phyloP scores from a whole-genome alignment of 2,113 vertebrate species.

The Telmatochromis sp. region DNA sequence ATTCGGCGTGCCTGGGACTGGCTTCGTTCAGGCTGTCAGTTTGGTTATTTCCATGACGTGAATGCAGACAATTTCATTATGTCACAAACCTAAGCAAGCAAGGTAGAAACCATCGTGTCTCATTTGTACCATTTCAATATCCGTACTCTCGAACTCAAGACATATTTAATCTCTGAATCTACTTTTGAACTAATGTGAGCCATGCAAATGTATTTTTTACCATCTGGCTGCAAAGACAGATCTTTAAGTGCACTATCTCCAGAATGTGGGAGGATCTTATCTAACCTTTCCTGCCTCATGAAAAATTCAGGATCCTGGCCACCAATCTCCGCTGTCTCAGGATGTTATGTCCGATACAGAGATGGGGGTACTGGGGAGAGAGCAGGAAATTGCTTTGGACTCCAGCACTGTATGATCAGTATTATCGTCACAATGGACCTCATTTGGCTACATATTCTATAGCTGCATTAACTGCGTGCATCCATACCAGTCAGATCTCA shows the following conservation, averaged over 20 bases:
- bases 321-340: constrained; percentile 69
- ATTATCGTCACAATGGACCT: constrained; percentile 21
- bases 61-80: neutral
- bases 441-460: constrained; percentile 23
- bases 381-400: constrained; percentile 61
- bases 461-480: neutral
- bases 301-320: constrained; percentile 71
- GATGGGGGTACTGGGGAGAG: constrained; percentile 31
- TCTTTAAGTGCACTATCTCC: constrained; percentile 47
- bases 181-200: neutral
- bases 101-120: neutral
- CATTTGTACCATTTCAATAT: neutral
- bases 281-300: constrained; percentile 73
- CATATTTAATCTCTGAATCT: neutral
- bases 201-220: constrained; percentile 25
- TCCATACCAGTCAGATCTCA: neutral
- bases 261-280: constrained; percentile 64
- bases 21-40: neutral
- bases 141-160: neutral
- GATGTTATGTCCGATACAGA: constrained; percentile 63
- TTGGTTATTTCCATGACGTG: neutral
- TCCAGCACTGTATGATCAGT: constrained; percentile 49
- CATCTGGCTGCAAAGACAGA: constrained; percentile 27
- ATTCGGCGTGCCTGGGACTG: neutral
- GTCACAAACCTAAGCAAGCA: neutral